Percentiles rank a stretch among this genome's conserved stretches.
These are phyloP conservation scores for Cydia strobilella DNA, from an alignment of 1,140 invertebrate genomes.

Conservation along the genomic window DNA sequence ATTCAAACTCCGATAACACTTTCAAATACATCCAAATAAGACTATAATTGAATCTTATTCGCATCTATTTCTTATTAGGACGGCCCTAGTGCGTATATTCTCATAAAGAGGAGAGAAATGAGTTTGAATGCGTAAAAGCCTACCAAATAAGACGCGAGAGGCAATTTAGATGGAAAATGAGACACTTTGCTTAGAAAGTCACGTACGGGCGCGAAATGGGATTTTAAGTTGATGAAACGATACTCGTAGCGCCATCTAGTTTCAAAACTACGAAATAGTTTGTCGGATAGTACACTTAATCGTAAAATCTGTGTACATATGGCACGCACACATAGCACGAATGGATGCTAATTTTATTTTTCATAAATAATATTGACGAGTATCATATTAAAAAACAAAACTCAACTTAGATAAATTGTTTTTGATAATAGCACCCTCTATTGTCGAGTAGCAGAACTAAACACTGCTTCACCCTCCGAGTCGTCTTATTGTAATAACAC, in stretches of 20 bases:
- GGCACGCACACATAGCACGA: not conserved
- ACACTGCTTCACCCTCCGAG: constrained; percentile 59
- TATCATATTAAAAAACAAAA: not conserved
- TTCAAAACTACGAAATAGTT: not conserved
- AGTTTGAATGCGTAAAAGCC: constrained; percentile 67
- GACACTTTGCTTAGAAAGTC: constrained; percentile 71
- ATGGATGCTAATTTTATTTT: not conserved
- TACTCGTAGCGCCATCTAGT: constrained; percentile 58
- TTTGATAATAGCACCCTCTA: constrained; percentile 52
- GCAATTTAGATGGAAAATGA: constrained; percentile 74
- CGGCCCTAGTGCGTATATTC: constrained; percentile 58
- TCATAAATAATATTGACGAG: not conserved
- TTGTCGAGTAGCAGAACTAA: constrained; percentile 49
- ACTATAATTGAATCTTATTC: constrained; percentile 53
- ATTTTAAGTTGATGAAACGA: constrained; percentile 39
- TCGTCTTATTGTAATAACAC: constrained; percentile 30
- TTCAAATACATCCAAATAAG: constrained; percentile 26
- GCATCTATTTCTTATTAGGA: constrained; percentile 47
- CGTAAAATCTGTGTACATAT: not conserved
- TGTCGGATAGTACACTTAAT: not conserved
- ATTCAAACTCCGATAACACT: constrained; percentile 1
- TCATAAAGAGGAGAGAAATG: constrained; percentile 65
- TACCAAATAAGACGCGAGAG: constrained; percentile 71
- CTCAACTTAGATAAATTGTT: not conserved
- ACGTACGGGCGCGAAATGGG: constrained; percentile 55